A percentile compares a stretch with the other conserved stretches of the same genome.
phyloP scores from a whole-genome alignment of 1,140 invertebrate species.

The Lordiphosa clarofinis region DNA sequence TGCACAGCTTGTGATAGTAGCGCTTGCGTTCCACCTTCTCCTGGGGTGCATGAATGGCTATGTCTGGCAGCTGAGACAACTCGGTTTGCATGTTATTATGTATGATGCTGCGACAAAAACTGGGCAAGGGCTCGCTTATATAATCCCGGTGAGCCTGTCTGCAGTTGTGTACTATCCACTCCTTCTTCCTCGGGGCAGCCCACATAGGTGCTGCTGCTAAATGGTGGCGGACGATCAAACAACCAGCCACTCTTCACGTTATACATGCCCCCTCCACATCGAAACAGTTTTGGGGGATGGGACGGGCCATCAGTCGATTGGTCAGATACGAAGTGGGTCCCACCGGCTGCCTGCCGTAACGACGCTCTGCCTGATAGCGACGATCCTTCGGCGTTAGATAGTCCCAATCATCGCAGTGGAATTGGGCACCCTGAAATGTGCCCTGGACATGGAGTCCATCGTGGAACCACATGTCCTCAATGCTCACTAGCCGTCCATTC shows the following conservation, averaged over 20 bases:
- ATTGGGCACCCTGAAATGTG: conserved; percentile 16
- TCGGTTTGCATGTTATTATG: conserved; percentile 47
- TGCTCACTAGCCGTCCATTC: conserved; percentile 34
- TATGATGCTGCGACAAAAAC: conserved; percentile 37
- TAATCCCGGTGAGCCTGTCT: conserved; percentile 14
- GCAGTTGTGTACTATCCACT: conserved; percentile 50
- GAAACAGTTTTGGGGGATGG: conserved; percentile 27
- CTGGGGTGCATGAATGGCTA: conserved; percentile 40
- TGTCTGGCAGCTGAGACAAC: conserved; percentile 9
- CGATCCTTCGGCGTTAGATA: conserved; percentile 55
- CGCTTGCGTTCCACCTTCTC: conserved; percentile 20
- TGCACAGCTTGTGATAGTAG: conserved; percentile 51
- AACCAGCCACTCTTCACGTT: conserved; percentile 38
- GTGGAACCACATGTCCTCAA: conserved; percentile 66
- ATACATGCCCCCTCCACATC: conserved; percentile 58
- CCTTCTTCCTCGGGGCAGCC: conserved; percentile 38
- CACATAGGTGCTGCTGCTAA: conserved; percentile 28
- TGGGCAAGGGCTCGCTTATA: conserved; percentile 30
- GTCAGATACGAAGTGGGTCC: conserved; percentile 55
- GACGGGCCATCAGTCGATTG: conserved; percentile 19
- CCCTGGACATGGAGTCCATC: conserved; percentile 54
- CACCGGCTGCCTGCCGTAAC: conserved; percentile 51
- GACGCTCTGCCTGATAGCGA: conserved; percentile 49
- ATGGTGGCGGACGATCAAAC: conserved; percentile 34
- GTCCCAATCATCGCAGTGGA: conserved; percentile 42